These are phyloP conservation scores for Gobius niger DNA, from an alignment of 2,113 vertebrate genomes.

Conservation along the genomic window DNA sequence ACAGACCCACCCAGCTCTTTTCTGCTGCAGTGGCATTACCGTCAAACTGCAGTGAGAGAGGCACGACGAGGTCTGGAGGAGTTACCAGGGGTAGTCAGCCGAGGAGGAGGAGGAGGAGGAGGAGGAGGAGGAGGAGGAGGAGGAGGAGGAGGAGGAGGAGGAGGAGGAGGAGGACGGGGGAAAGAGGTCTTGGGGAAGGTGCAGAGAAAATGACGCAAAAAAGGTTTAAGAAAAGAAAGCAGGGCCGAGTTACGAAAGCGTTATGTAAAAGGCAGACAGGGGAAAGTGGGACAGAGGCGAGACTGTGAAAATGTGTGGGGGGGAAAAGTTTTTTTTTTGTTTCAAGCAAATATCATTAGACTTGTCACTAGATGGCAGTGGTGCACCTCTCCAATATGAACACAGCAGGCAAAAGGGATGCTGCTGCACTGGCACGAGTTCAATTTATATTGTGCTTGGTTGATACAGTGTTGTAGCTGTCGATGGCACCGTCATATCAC, in stretches of 20 bases:
- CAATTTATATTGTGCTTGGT: no score
- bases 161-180: neutral
- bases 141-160: neutral
- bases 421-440: no score
- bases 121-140: neutral
- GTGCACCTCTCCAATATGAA: neutral
- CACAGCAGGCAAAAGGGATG: neutral
- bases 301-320: conserved; percentile 24
- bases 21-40: conserved; percentile 42
- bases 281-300: conserved; percentile 28
- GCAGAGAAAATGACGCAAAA: conserved; percentile 16
- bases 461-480: no score
- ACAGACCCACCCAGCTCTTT: conserved; percentile 33
- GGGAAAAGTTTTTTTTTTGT: conserved; percentile 1
- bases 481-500: no score
- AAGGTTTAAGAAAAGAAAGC: conserved; percentile 7
- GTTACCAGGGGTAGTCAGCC: neutral
- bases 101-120: neutral
- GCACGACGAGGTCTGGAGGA: conserved; percentile 6
- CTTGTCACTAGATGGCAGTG: conserved; percentile 7
- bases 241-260: conserved; percentile 68
- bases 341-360: neutral
- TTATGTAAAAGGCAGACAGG: conserved; percentile 54
- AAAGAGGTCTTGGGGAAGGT: conserved; percentile 6
- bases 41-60: conserved; percentile 48